These are phyloP conservation scores for Rhinolophus ferrumequinum DNA, from an alignment of 2,113 vertebrate genomes.

Conservation along the genomic window DNA sequence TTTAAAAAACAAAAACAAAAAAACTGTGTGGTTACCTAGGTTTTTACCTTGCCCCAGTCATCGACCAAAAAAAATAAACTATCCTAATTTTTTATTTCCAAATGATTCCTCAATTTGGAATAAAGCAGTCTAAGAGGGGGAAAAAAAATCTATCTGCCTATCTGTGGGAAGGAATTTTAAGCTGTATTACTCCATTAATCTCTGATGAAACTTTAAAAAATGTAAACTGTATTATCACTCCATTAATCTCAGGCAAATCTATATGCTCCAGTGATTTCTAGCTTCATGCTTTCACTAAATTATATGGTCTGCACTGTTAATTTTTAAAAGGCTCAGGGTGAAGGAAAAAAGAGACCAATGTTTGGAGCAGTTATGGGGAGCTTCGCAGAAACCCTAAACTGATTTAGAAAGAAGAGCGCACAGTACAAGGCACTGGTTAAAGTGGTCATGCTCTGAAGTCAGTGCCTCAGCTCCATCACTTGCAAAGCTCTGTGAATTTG, in stretches of 20 bases:
- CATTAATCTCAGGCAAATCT: conserved; percentile 73
- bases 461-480: background rate
- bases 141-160: background rate
- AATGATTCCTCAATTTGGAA: conserved; percentile 49
- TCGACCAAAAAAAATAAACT: conserved; percentile 32
- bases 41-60: conserved; percentile 31
- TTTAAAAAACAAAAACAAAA: no score
- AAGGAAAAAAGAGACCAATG: background rate
- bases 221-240: conserved; percentile 69
- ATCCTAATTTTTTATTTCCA: conserved; percentile 42
- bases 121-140: conserved; percentile 14
- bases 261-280: conserved; percentile 57
- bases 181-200: conserved; percentile 73
- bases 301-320: conserved; percentile 56
- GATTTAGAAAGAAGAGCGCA: background rate
- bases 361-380: background rate
- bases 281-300: conserved; percentile 13
- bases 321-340: conserved; percentile 65
- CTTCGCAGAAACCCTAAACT: background rate
- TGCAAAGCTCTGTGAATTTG: background rate
- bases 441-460: background rate
- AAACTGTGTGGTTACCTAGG: background rate
- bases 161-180: conserved; percentile 62
- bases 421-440: background rate
- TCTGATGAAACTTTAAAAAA: conserved; percentile 65